These are phyloP conservation scores for Hirtodrosophila confusa DNA, from an alignment of 2,888 invertebrate genomes.

Conservation along the genomic window DNA sequence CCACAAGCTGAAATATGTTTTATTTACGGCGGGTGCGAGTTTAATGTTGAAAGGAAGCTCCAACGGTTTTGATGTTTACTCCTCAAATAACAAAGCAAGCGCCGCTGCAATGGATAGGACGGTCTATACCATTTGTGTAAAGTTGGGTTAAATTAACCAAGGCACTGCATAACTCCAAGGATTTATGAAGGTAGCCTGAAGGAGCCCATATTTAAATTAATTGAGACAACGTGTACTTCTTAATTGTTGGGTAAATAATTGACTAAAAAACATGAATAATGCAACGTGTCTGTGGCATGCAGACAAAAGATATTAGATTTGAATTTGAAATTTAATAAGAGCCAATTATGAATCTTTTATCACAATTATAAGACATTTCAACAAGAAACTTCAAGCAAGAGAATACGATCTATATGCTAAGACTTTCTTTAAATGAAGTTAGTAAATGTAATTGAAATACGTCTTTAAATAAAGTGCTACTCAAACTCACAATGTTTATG, in stretches of 20 bases:
- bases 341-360: neutral
- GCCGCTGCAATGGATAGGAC: slow-evolving; percentile 8
- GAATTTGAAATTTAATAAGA: neutral
- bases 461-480: too few relatives aligned
- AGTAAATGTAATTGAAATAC: too few relatives aligned
- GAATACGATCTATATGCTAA: too few relatives aligned
- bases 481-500: too few relatives aligned
- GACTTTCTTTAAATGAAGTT: too few relatives aligned
- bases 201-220: slow-evolving; percentile 3
- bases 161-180: neutral
- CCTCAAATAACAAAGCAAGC: slow-evolving; percentile 15
- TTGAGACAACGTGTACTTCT: slow-evolving; percentile 18
- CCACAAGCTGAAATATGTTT: slow-evolving; percentile 47
- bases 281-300: too few relatives aligned
- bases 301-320: neutral
- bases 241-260: slow-evolving; percentile 12
- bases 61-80: slow-evolving; percentile 35
- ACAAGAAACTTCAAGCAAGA: too few relatives aligned
- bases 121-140: slow-evolving; percentile 8
- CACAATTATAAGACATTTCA: too few relatives aligned
- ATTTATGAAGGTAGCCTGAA: slow-evolving; percentile 5
- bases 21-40: slow-evolving; percentile 43
- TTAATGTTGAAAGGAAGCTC: slow-evolving; percentile 43
- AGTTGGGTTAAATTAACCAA: slow-evolving; percentile 16
- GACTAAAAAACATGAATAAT: neutral